Percentiles rank a stretch among this genome's conserved stretches.
Evolutionary conservation across 2,888 invertebrate genomes (phyloP).

Genomic region (Thymelicus acteon): DNA sequence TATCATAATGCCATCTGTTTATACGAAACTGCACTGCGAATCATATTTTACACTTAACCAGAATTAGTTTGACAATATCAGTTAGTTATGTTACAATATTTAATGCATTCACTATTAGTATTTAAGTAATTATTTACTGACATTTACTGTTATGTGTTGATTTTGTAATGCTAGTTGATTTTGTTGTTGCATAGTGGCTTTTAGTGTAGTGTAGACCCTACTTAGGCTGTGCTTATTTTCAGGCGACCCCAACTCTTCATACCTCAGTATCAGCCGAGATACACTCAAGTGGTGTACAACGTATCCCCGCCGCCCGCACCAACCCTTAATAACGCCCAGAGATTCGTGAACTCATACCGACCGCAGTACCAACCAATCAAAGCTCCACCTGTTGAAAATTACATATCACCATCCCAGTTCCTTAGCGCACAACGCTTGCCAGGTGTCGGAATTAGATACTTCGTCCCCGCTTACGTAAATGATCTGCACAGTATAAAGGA

Average conservation of each 20-base stretch:
- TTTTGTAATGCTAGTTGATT: neutral
- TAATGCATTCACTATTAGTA: neutral
- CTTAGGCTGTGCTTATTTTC: slow-evolving; percentile 42
- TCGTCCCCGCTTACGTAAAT: slow-evolving; percentile 62
- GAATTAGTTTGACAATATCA: neutral
- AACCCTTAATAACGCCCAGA: slow-evolving; percentile 68
- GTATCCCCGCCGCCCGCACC: slow-evolving; percentile 50
- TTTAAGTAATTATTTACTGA: neutral
- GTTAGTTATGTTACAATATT: neutral
- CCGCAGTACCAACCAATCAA: slow-evolving; percentile 58
- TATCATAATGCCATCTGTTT: slow-evolving; percentile 19
- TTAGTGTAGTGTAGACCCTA: slow-evolving; percentile 27
- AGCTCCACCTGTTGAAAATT: slow-evolving; percentile 53
- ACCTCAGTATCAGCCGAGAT: slow-evolving; percentile 73
- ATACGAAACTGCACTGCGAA: neutral
- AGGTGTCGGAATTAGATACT: slow-evolving; percentile 73
- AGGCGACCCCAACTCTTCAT: slow-evolving; percentile 75
- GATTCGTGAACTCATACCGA: slow-evolving; percentile 73
- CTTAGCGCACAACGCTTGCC: slow-evolving; percentile 72
- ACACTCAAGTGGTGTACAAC: slow-evolving; percentile 69
- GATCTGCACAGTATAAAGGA: slow-evolving; percentile 52
- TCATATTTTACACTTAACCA: neutral
- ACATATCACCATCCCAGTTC: slow-evolving; percentile 63
- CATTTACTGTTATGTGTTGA: neutral
- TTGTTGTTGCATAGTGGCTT: neutral